Evolutionary conservation across 2,113 vertebrate genomes (phyloP).

Genomic region (Halcyon senegalensis): DNA sequence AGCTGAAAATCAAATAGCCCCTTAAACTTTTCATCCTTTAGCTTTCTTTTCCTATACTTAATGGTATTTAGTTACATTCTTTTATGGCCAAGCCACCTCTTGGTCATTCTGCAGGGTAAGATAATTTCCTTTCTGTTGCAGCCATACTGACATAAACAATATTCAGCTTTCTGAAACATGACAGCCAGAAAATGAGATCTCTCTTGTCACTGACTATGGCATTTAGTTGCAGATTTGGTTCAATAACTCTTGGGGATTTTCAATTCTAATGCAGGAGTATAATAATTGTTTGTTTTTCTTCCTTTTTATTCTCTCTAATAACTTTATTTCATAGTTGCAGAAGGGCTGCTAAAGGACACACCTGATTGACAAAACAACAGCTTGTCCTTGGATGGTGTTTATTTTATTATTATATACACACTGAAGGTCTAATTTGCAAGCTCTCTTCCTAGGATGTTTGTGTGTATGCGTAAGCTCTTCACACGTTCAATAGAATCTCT

Average conservation of each 20-base stretch:
- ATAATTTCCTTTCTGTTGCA: slow-evolving; percentile 65
- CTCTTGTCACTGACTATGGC: slow-evolving; percentile 67
- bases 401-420: slow-evolving; percentile 23
- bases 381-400: slow-evolving; percentile 59
- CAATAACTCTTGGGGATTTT: slow-evolving; percentile 71
- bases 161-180: slow-evolving; percentile 61
- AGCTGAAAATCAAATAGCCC: neutral
- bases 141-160: slow-evolving; percentile 20
- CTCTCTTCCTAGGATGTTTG: neutral
- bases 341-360: slow-evolving; percentile 69
- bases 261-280: slow-evolving; percentile 50
- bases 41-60: neutral
- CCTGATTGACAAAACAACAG: slow-evolving; percentile 62
- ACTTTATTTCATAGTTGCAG: slow-evolving; percentile 65
- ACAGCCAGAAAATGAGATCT: slow-evolving; percentile 77
- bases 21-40: slow-evolving; percentile 24
- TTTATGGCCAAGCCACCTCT: slow-evolving; percentile 12
- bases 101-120: slow-evolving; percentile 26
- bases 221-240: slow-evolving; percentile 76
- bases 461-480: neutral
- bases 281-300: slow-evolving; percentile 77
- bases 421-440: slow-evolving; percentile 39
- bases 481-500: neutral
- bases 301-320: slow-evolving; percentile 67
- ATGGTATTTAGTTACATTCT: neutral